phyloP scores from a whole-genome alignment of 2,113 vertebrate genomes.

The Clarias magur region DNA sequence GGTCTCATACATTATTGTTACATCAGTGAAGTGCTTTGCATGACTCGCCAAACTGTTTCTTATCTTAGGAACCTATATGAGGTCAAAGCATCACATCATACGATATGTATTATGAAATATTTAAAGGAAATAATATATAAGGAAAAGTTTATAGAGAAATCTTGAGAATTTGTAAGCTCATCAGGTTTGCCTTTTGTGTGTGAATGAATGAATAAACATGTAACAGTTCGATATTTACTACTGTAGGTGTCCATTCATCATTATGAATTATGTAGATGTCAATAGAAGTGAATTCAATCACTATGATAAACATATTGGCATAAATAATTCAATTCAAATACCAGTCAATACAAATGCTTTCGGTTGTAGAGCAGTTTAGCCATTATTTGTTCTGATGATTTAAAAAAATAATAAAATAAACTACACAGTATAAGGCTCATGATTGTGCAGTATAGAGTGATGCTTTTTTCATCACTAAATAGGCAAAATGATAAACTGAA shows the following conservation, averaged over 20 bases:
- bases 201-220: constrained; percentile 59
- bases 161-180: not conserved
- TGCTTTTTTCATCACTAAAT: no score
- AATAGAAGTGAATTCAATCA: not conserved
- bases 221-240: constrained; percentile 12
- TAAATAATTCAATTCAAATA: not conserved
- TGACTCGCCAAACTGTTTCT: constrained; percentile 7
- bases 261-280: not conserved
- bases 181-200: constrained; percentile 38
- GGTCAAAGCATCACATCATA: not conserved
- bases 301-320: not conserved
- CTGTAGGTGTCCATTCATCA: not conserved
- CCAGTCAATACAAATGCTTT: not conserved
- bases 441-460: no score
- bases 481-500: no score
- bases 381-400: no score
- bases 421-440: no score
- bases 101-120: constrained; percentile 7
- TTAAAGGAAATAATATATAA: not conserved
- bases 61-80: not conserved
- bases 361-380: not conserved
- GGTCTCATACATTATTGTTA: constrained; percentile 32
- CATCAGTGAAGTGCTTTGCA: constrained; percentile 7
- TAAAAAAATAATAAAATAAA: no score
- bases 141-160: constrained; percentile 30